A percentile compares a stretch with the other conserved stretches of the same genome.
Conservation (phyloP, 2,888 invertebrate species). For the Pristionchus mayeri region DNA sequence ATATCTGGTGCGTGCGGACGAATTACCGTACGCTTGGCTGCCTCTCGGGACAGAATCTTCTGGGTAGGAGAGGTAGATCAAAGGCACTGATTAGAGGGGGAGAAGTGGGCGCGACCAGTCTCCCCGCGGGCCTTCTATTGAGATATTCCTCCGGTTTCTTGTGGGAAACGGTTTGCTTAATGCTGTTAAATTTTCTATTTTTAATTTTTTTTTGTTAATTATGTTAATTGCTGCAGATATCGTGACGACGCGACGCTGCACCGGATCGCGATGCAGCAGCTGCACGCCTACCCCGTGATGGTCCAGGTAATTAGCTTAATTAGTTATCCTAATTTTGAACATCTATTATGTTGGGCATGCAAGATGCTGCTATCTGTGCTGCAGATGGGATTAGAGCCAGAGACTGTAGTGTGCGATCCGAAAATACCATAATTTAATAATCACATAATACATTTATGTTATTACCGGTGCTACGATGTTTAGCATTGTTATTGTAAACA, state of each 20-base stretch:
- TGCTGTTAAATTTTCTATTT: background rate
- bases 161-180: no score
- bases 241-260: conserved; percentile 46
- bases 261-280: conserved; percentile 35
- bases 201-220: background rate
- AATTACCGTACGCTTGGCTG: conserved; percentile 1
- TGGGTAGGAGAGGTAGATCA: background rate
- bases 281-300: conserved; percentile 46
- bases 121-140: no score
- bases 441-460: background rate
- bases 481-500: background rate
- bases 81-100: background rate
- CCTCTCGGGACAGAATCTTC: background rate
- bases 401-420: no score
- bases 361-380: no score
- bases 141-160: no score
- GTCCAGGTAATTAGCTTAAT: conserved; percentile 35
- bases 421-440: background rate
- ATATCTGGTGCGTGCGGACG: no score
- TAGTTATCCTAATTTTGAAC: background rate
- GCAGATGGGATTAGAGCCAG: no score
- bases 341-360: no score
- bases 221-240: conserved; percentile 26
- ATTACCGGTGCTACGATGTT: background rate
- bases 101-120: background rate